Evolutionary conservation across 1,140 invertebrate species (phyloP), one percentile per base, ranked within the genome.

Genomic region (Zaprionus vittiger): DNA sequence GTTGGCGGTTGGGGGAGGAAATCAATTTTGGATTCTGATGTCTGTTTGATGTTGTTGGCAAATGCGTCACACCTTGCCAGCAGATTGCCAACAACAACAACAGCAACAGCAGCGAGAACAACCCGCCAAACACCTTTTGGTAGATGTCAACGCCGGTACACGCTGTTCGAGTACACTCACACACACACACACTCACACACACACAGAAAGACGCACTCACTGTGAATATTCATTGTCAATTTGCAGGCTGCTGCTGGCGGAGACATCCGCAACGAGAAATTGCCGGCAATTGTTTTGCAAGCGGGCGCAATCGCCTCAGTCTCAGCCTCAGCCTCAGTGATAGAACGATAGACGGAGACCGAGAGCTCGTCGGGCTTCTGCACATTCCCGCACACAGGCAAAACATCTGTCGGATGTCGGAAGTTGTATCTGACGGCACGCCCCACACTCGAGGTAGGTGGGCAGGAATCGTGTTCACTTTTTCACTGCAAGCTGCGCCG

Each of bases 391-490:
- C 67, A 72, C 61, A 65, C 38, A 2, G 9, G 20, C 20, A 65
- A 81, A 87, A 91, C 89, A 91, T 91, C 89, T 91, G 89, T 91
- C 87, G 87, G 77, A 78, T 91, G 83, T 87, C 87, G 87, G 89
- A 91, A 91, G 89, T 91, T 82, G 87, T 87, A 82, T 91, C 86
- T 90, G 85, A 89, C 85, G 84, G 85, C 85, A 89, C 85, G 84
- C 85, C 84, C 78, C 79, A 67, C 74, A 74, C 77, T 70, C 57
- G 38, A 47, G 63, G 12, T 69, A 28, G 55, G 37, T 82, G 76
- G 72, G 81, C 66, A 78, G 69, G 73, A 67, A 12, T 60, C 61
- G 37, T 73, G 67, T 67, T 44, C 71, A 71, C 78, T 79, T 81
- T 60, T 81, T 77, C 81, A 80, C 60, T 65, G 85, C 85, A 90